Evolutionary conservation across 2,888 invertebrate genomes (phyloP).

Genomic region (Trichogramma dendrolimi): DNA sequence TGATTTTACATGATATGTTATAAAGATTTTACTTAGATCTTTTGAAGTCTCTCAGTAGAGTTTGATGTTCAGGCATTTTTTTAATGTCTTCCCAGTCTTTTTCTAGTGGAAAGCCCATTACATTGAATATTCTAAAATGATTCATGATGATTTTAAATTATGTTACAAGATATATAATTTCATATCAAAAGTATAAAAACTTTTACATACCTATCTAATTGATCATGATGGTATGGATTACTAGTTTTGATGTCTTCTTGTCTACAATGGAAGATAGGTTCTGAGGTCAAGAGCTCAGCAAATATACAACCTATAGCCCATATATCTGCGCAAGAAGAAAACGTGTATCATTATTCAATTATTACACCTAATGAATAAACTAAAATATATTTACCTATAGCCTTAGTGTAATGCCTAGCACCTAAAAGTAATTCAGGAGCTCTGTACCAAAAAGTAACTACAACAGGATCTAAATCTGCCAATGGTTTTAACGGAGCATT

Average conservation of each 20-base stretch:
- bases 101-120: conserved; percentile 97
- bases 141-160: conserved; percentile 10
- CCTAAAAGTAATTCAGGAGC: conserved; percentile 93
- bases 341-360: neutral
- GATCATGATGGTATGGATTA: conserved; percentile 99
- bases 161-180: conserved; percentile 2
- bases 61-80: conserved; percentile 98
- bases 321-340: conserved; percentile 66
- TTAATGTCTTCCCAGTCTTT: conserved; percentile 99
- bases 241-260: conserved; percentile 99
- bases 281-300: conserved; percentile 96
- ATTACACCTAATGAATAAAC: neutral
- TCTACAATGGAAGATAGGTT: conserved; percentile 98
- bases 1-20: neutral
- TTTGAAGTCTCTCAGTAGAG: conserved; percentile 92
- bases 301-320: conserved; percentile 99
- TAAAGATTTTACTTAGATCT: conserved; percentile 70
- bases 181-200: conserved; percentile 4
- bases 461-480: conserved; percentile 97
- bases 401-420: conserved; percentile 96
- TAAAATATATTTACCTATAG: conserved; percentile 67
- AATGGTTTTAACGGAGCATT: conserved; percentile 96
- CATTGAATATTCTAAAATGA: conserved; percentile 81
- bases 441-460: conserved; percentile 99
- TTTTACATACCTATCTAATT: conserved; percentile 67